phyloP scores from a whole-genome alignment of 2,797 vertebrate genomes.

The Octomys mimax region DNA sequence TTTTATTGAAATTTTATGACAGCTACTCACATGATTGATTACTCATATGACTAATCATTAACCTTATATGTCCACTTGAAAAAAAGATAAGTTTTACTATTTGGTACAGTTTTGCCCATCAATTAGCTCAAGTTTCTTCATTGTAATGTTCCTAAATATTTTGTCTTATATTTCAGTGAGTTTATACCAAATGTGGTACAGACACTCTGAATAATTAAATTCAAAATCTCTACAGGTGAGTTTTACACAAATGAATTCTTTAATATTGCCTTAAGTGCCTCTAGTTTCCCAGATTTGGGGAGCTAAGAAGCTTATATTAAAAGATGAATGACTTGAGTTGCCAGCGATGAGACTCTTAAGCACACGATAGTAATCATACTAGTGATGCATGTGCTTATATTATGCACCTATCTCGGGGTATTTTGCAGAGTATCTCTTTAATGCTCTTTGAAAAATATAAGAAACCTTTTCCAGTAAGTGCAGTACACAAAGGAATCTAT shows the following conservation, averaged over 20 bases:
- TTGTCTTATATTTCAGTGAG: not conserved
- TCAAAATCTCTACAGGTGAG: not conserved
- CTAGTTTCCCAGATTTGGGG: slow-evolving; percentile 44
- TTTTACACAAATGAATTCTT: slow-evolving; percentile 10
- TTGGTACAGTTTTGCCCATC: not conserved
- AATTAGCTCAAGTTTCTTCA: not conserved
- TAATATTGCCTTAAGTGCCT: not conserved
- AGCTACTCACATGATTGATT: not conserved
- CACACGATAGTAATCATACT: not conserved
- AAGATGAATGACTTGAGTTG: not conserved
- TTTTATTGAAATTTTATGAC: not conserved
- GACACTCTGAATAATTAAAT: slow-evolving; percentile 14
- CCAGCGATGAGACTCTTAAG: slow-evolving; percentile 30
- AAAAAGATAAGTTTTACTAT: not conserved
- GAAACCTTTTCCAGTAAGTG: not conserved
- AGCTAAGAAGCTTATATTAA: not conserved
- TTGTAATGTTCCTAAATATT: not conserved
- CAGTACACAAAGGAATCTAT: not conserved
- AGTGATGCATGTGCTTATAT: not conserved
- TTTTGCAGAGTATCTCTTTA: slow-evolving; percentile 38
- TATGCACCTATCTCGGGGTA: not conserved
- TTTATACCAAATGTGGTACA: not conserved
- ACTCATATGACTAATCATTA: not conserved
- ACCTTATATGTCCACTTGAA: not conserved
- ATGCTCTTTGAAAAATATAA: not conserved